Conservation (phyloP, 2,888 invertebrate species). For the Tetranychus piercei region DNA sequence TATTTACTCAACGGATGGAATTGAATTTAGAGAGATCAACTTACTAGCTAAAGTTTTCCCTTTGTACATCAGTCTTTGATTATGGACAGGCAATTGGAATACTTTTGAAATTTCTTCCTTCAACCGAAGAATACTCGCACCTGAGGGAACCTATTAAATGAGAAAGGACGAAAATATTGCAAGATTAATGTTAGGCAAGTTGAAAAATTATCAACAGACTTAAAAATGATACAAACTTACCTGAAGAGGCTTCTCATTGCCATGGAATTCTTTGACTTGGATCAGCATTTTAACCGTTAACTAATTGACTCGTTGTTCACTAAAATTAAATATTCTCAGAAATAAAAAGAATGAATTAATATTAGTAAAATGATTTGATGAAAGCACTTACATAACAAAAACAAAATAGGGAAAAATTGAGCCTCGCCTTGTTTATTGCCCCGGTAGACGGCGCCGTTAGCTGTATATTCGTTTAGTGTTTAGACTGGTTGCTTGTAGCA, state of each 20-base stretch:
- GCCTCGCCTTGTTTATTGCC: no score
- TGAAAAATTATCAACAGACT: neutral
- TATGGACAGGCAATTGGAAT: slow-evolving; percentile 27
- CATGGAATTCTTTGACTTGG: neutral
- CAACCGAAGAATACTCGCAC: slow-evolving; percentile 21
- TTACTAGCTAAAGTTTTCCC: slow-evolving; percentile 28
- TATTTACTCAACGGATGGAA: neutral
- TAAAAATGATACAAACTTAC: slow-evolving; percentile 4
- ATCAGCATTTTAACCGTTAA: neutral
- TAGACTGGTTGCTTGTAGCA: no score
- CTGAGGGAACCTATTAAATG: neutral
- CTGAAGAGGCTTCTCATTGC: neutral
- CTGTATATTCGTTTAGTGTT: no score
- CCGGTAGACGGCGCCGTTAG: no score
- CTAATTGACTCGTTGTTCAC: neutral
- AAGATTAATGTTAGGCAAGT: neutral
- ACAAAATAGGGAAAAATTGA: no score
- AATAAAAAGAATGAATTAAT: neutral
- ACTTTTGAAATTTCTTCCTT: slow-evolving; percentile 26
- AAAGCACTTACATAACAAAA: neutral
- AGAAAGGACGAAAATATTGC: neutral
- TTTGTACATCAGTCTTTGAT: slow-evolving; percentile 27
- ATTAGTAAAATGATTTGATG: neutral
- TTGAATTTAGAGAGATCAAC: neutral
- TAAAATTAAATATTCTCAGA: neutral